These are phyloP conservation scores for Mus pahari DNA, from an alignment of 2,113 vertebrate species.

Conservation along the genomic window DNA sequence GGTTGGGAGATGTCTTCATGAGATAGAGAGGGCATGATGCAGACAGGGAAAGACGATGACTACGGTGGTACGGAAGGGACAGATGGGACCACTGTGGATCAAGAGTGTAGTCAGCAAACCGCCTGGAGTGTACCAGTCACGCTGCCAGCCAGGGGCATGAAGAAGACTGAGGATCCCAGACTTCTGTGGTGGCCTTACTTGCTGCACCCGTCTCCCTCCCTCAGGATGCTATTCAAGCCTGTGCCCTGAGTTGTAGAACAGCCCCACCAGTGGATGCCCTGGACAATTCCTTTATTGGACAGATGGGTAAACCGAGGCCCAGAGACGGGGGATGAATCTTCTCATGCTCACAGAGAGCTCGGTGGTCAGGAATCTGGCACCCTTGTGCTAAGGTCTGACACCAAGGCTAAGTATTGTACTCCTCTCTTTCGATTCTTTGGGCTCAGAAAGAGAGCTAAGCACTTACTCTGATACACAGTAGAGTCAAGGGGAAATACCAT, in stretches of 20 bases:
- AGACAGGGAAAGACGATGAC: background rate
- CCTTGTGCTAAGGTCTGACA: background rate
- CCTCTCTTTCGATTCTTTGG: background rate
- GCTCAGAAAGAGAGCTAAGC: background rate
- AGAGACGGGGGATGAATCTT: background rate
- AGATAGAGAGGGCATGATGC: background rate
- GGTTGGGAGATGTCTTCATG: background rate
- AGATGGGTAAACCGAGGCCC: background rate
- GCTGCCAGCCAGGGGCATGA: accelerated
- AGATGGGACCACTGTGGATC: background rate
- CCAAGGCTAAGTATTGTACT: accelerated
- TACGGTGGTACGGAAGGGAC: background rate
- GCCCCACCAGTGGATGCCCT: background rate
- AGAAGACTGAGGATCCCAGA: background rate
- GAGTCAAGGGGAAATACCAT: accelerated
- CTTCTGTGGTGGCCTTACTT: accelerated
- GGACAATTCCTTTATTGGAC: background rate
- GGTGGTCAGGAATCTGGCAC: background rate
- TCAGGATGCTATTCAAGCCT: background rate
- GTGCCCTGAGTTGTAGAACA: background rate
- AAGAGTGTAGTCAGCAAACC: background rate
- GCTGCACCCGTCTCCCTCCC: background rate
- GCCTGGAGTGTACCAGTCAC: accelerated
- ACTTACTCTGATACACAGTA: background rate
- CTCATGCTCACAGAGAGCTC: background rate